Evolutionary conservation across 2,113 vertebrate genomes (phyloP), one percentile per base, ranked within the genome.

Genomic region (Neofelis nebulosa): DNA sequence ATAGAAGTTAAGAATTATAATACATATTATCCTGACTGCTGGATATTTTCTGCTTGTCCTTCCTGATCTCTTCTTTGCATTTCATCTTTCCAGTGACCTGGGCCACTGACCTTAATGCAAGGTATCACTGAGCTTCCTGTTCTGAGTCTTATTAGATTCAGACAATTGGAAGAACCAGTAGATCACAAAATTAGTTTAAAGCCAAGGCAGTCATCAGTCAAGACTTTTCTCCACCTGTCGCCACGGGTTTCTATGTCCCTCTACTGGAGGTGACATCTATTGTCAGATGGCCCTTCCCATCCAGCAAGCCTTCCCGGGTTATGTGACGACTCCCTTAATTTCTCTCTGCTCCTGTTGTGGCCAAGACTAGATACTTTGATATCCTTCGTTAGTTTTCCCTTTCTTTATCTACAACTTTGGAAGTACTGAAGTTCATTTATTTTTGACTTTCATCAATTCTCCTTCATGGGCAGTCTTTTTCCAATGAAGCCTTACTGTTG

Each of bases 311-410:
- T 52, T 25, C 69, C 7, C 3, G 85, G 4, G 0, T 57, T 12
- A 71, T 11, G 9, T n/a, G 23, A 52, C 2, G 2, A 45, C 16
- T 18, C 0, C 48, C 36, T 85, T 25, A 2, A 33, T 0, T 3
- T 73, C 36, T n/a, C 1, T 65, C 11, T 79, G 4, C 4, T 48
- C 12, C 23, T 74, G 13, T 1, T 21, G 3, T 50, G 41, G 2
- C 10, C 12, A 4, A 13, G 5, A n/a, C 68, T 15, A 55, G n/a
- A 2, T 55, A 23, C 0, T 84, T 50, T 48, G 7, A 7, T 73
- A 11, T 3, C 0, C 11, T 48, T 52, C 91, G 4, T 21, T 52
- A 83, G 11, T 25, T 81, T 84, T 81, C 19, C 7, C 4, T 45
- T 66, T 36, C 8, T 4, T 91, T 25, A 78, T 7, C 27, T 18